A percentile compares a stretch with the other conserved stretches of the same genome.
phyloP scores from a whole-genome alignment of 2,888 invertebrate genomes.

The Brachyptera putata region DNA sequence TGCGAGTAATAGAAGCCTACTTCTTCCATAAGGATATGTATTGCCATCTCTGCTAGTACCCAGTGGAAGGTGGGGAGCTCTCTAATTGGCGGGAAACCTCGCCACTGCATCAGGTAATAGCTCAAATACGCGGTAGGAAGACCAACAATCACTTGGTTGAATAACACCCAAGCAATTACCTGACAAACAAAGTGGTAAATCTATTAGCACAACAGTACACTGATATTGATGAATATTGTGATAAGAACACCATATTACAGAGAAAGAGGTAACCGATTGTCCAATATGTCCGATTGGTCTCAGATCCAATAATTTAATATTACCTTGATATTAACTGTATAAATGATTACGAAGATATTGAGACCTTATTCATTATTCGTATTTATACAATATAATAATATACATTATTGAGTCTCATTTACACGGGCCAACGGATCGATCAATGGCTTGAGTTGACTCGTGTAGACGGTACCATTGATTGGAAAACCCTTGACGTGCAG shows the following conservation, averaged over 20 bases:
- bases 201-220: not conserved
- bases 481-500: too few species aligned
- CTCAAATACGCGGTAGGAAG: conserved; percentile 58
- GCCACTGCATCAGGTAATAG: conserved; percentile 59
- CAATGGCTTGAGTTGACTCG: too few species aligned
- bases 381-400: too few species aligned
- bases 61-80: conserved; percentile 74
- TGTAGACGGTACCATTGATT: too few species aligned
- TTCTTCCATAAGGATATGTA: conserved; percentile 73
- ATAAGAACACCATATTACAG: conserved; percentile 7
- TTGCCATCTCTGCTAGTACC: conserved; percentile 67
- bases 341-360: too few species aligned
- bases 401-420: too few species aligned
- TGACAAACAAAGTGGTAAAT: conserved; percentile 41
- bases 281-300: too few species aligned
- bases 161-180: conserved; percentile 64
- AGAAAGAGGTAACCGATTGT: conserved; percentile 18
- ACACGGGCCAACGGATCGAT: too few species aligned
- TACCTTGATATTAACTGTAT: too few species aligned
- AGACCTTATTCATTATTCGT: too few species aligned
- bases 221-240: not conserved
- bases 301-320: too few species aligned
- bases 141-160: conserved; percentile 70
- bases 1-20: conserved; percentile 81
- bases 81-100: conserved; percentile 61